Evolutionary conservation across 2,797 vertebrate genomes (phyloP).

Genomic region (Poeciliopsis infans): DNA sequence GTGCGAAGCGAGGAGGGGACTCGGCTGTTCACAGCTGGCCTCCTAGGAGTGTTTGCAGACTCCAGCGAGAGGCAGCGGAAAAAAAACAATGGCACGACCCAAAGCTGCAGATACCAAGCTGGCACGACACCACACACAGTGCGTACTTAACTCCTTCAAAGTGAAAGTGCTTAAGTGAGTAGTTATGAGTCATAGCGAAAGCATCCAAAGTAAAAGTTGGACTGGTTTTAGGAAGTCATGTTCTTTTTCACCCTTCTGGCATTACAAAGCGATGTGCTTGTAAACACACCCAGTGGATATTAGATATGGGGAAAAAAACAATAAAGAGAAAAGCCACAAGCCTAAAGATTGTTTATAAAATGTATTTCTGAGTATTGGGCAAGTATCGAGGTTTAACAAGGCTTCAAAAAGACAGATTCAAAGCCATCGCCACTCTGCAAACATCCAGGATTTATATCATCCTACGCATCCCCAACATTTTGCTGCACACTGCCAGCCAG

Average conservation of each 20-base stretch:
- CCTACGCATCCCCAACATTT: background rate
- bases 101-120: constrained; percentile 37
- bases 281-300: background rate
- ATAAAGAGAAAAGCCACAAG: background rate
- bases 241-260: background rate
- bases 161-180: background rate
- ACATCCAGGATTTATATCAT: background rate
- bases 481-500: background rate
- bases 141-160: background rate
- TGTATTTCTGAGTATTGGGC: background rate
- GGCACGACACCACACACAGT: constrained; percentile 10
- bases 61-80: constrained; percentile 38
- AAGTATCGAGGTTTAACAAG: background rate
- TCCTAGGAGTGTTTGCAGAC: constrained; percentile 40
- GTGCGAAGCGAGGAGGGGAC: constrained; percentile 46
- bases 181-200: background rate
- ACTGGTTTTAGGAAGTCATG: background rate
- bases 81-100: constrained; percentile 29
- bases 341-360: background rate
- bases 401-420: background rate
- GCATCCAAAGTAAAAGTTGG: background rate
- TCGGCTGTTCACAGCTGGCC: constrained; percentile 42
- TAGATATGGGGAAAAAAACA: background rate
- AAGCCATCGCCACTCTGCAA: background rate
- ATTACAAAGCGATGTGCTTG: background rate